Percentiles rank a stretch among this genome's conserved stretches.
Evolutionary conservation across 2,888 invertebrate species (phyloP).

Genomic region (Cylloceria caligata): DNA sequence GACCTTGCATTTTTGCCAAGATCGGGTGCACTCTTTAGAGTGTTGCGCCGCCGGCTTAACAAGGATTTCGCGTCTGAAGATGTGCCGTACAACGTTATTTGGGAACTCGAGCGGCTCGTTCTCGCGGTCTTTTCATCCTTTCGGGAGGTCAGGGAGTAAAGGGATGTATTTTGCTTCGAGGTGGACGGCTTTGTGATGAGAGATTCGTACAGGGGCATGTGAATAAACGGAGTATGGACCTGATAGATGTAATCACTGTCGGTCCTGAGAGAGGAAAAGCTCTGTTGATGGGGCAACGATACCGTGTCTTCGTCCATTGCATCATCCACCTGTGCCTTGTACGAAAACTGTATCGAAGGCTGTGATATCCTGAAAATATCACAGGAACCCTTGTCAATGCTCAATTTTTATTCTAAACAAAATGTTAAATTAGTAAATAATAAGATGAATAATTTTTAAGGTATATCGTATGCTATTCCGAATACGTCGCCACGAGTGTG

Average conservation of each 20-base stretch:
- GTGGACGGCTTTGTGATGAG: slow-evolving; percentile 75
- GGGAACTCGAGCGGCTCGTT: slow-evolving; percentile 75
- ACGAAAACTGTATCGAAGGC: slow-evolving; percentile 91
- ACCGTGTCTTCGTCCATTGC: slow-evolving; percentile 91
- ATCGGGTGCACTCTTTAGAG: slow-evolving; percentile 73
- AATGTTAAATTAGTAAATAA: background rate
- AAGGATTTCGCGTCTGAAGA: slow-evolving; percentile 74
- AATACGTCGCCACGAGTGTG: no score
- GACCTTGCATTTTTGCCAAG: slow-evolving; percentile 72
- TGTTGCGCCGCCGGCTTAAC: slow-evolving; percentile 67
- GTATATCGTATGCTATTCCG: no score
- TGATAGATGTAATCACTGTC: slow-evolving; percentile 92
- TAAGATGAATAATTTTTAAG: slow-evolving; percentile 14
- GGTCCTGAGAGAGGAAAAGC: slow-evolving; percentile 90
- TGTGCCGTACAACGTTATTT: slow-evolving; percentile 74
- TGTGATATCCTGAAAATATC: slow-evolving; percentile 87
- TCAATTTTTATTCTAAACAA: background rate
- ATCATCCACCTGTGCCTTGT: slow-evolving; percentile 92
- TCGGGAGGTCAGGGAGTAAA: slow-evolving; percentile 74
- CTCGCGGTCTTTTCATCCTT: slow-evolving; percentile 72
- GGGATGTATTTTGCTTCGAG: slow-evolving; percentile 75
- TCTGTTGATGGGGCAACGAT: slow-evolving; percentile 91
- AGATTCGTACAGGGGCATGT: slow-evolving; percentile 81
- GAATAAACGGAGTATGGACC: slow-evolving; percentile 85
- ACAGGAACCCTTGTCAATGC: background rate